Percentiles rank a stretch among this genome's conserved stretches.
phyloP scores from a whole-genome alignment of 2,113 vertebrate species.

The Takifugu flavidus region DNA sequence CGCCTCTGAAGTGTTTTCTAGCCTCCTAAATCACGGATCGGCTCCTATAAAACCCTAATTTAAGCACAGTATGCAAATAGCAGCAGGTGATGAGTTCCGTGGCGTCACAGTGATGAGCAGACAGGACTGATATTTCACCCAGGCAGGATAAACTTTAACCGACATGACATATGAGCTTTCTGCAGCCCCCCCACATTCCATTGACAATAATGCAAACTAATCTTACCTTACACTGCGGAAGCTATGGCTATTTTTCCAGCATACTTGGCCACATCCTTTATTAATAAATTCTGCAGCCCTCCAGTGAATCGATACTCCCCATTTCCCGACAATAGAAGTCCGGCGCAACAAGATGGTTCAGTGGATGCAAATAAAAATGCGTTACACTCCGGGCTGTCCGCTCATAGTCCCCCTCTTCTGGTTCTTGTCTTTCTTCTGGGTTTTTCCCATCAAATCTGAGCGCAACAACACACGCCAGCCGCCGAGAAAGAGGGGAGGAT shows the following conservation, averaged over 20 bases:
- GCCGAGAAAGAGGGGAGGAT: conserved; percentile 33
- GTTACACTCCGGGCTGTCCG: conserved; percentile 73
- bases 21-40: conserved; percentile 31
- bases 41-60: conserved; percentile 37
- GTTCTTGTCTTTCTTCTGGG: conserved; percentile 56
- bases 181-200: not conserved
- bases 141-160: conserved; percentile 61
- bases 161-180: conserved; percentile 41
- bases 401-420: conserved; percentile 67
- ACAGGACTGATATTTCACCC: conserved; percentile 33
- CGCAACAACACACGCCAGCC: conserved; percentile 64
- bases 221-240: conserved; percentile 97
- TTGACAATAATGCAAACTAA: conserved; percentile 10
- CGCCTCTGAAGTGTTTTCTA: conserved; percentile 63
- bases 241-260: conserved; percentile 95
- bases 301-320: conserved; percentile 85
- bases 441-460: conserved; percentile 71
- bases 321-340: conserved; percentile 86
- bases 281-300: conserved; percentile 78
- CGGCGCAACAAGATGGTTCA: conserved; percentile 82
- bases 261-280: conserved; percentile 86
- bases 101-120: conserved; percentile 35
- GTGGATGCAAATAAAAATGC: conserved; percentile 64
- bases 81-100: conserved; percentile 29
- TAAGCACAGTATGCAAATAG: conserved; percentile 39